A percentile compares a stretch with the other conserved stretches of the same genome.
Conservation (phyloP, 2,113 vertebrate species). For the Actenoides hombroni region DNA sequence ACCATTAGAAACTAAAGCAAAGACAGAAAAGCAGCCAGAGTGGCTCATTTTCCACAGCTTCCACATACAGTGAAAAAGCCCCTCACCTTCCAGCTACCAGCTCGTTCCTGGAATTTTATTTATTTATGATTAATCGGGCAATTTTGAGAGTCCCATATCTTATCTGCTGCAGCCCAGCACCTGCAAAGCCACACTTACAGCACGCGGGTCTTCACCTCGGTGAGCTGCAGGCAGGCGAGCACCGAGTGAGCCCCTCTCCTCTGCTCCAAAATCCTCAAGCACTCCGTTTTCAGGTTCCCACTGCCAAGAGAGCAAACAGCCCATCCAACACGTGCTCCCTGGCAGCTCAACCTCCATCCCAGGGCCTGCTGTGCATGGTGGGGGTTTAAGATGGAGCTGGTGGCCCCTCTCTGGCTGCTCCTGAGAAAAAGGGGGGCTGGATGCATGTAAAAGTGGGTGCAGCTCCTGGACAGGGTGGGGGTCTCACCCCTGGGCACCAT, state of each 20-base stretch:
- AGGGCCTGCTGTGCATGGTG: fast-evolving
- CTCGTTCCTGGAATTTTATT: neutral
- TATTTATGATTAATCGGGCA: neutral
- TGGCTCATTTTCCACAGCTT: neutral
- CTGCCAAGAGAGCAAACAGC: conserved; percentile 56
- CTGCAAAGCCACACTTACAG: conserved; percentile 71
- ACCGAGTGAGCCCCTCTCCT: conserved; percentile 71
- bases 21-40: neutral
- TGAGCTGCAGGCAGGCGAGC: conserved; percentile 74
- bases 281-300: conserved; percentile 73
- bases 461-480: neutral
- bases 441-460: fast-evolving
- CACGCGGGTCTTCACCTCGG: conserved; percentile 54
- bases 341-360: fast-evolving
- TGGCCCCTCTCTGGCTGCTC: neutral
- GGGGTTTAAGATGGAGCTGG: neutral
- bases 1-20: neutral
- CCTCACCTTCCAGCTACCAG: neutral
- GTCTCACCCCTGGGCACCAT: neutral
- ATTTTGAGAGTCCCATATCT: fast-evolving
- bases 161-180: neutral
- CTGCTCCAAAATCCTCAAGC: conserved; percentile 72
- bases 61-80: fast-evolving
- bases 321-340: fast-evolving
- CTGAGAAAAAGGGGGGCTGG: neutral